Percentiles rank a stretch among this genome's conserved stretches.
phyloP scores from a whole-genome alignment of 2,113 vertebrate species.

The Bos taurus region DNA sequence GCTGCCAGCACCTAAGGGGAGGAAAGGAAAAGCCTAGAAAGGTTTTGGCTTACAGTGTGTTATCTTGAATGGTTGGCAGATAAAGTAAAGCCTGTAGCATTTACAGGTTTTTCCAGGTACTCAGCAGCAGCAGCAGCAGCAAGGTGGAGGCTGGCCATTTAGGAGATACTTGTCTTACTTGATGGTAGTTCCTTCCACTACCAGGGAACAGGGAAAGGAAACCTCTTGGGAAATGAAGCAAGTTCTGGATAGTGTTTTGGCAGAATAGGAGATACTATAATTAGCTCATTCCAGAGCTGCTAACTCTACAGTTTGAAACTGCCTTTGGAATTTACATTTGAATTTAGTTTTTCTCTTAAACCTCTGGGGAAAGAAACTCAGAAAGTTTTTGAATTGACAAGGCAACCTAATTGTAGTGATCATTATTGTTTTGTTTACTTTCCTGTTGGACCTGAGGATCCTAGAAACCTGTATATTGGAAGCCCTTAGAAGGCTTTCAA shows the following conservation, averaged over 20 bases:
- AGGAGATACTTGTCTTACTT: constrained; percentile 43
- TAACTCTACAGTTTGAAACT: constrained; percentile 18
- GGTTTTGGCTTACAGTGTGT: not conserved
- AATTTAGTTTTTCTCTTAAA: not conserved
- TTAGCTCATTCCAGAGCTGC: constrained; percentile 57
- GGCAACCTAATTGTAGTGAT: not conserved
- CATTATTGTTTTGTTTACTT: not conserved
- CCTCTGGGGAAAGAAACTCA: not conserved
- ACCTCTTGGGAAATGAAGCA: constrained; percentile 50
- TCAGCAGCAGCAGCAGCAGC: not conserved
- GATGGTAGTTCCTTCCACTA: constrained; percentile 30
- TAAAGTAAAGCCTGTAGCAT: not conserved
- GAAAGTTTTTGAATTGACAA: constrained; percentile 8
- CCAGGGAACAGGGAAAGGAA: constrained; percentile 46
- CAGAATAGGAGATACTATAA: constrained; percentile 58
- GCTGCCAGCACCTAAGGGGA: not conserved
- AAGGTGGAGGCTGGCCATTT: constrained; percentile 16
- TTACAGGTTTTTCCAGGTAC: not conserved
- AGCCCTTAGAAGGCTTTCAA: not conserved
- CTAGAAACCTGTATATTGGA: not conserved
- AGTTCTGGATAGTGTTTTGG: constrained; percentile 57
- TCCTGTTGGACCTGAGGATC: not conserved
- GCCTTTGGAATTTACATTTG: not conserved
- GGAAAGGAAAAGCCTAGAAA: not conserved
- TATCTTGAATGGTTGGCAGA: not conserved